Conservation (phyloP, 1,140 invertebrate species). For the Lucilia cuprina region DNA sequence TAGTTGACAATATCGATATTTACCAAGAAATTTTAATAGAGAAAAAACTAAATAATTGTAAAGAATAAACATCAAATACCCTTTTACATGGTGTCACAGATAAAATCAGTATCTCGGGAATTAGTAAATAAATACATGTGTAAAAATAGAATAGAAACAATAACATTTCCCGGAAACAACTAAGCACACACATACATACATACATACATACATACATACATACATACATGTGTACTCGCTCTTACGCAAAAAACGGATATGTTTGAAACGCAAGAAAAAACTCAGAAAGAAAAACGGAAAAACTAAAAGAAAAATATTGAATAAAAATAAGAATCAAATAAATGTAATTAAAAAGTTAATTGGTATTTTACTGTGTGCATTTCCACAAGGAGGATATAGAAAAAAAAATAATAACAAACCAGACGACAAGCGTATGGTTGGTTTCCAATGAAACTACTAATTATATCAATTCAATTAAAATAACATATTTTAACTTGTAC, state of each 20-base stretch:
- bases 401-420: background rate
- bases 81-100: no score
- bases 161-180: background rate
- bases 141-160: no score
- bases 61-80: no score
- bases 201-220: no score
- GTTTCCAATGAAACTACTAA: background rate
- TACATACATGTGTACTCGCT: background rate
- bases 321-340: background rate
- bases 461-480: background rate
- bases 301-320: background rate
- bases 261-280: background rate
- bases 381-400: background rate
- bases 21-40: no score
- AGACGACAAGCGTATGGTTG: background rate
- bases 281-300: background rate
- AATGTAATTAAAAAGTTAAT: conserved; percentile 12
- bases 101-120: background rate
- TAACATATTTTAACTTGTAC: background rate
- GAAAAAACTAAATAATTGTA: no score
- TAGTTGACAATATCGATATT: no score
- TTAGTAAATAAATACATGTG: background rate
- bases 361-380: background rate
- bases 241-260: background rate
- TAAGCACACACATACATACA: background rate